These are phyloP conservation scores for Dimorphilus gyrociliatus DNA, from an alignment of 2,888 invertebrate species.

Conservation along the genomic window DNA sequence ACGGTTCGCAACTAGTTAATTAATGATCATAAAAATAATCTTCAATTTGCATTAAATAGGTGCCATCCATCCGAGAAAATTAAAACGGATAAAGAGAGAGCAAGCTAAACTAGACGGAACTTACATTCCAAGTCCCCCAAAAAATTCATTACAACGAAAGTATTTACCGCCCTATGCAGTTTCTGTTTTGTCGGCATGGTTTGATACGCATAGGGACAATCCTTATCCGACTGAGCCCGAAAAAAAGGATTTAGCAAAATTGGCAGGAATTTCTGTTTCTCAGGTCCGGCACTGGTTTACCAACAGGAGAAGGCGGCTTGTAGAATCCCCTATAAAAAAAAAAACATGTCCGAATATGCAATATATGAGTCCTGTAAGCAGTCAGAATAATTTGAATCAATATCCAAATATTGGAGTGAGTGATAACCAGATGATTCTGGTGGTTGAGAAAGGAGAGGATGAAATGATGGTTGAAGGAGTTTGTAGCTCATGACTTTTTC, in stretches of 20 bases:
- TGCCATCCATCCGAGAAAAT: constrained; percentile 23
- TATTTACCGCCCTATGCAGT: background rate
- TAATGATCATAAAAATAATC: no score
- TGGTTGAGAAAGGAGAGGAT: no score
- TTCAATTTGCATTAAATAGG: no score
- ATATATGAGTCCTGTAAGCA: no score
- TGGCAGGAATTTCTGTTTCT: constrained; percentile 13
- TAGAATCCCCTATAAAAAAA: no score
- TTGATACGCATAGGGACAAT: constrained; percentile 13
- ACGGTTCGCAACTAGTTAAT: no score
- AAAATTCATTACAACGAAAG: background rate
- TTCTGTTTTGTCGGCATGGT: constrained; percentile 17
- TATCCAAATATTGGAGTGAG: no score
- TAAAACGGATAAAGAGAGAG: constrained; percentile 13
- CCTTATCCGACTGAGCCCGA: constrained; percentile 21
- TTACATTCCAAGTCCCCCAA: background rate
- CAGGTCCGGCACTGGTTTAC: constrained; percentile 27
- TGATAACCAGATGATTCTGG: no score
- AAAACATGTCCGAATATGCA: no score
- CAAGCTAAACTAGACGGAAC: background rate
- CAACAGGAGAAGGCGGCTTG: constrained; percentile 22
- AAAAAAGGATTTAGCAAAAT: constrained; percentile 15
- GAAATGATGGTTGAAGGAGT: no score
- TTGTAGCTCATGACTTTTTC: no score
- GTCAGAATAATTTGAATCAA: no score